Base-by-base conservation (phyloP, 2,797 vertebrate genomes). In the Epinephelus coioides region DNA sequence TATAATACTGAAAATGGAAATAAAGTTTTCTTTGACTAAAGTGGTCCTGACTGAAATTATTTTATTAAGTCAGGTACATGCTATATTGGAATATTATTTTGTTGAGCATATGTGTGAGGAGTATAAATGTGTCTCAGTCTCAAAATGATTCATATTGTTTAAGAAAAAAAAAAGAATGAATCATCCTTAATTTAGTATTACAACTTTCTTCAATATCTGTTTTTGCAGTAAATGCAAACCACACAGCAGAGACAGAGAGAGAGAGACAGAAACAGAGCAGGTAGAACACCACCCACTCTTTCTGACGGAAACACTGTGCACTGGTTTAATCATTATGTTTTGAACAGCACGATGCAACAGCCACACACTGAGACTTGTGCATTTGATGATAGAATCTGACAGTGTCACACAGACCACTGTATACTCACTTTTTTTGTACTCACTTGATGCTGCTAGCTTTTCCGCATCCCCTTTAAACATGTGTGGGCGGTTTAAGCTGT, bases 401-500 rank as follows among this genome's bases (percentile, higher is more conserved):
- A 86, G 51, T 81, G 74, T 84, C 83, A 86, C 49, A 75, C 49
- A 80, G 76, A 82, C 68, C 60, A 63, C 76, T 70, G 80, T 64
- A 30, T 64, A 81, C 77, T 64, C 27, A 21, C 63, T 38, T 4
- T 65, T 17, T 60, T 87, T 88, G 61, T 46, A 38, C 49, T 76
- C 71, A 27, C 75, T 82, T 66, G 78, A 86, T 68, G 69, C 70
- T 56, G 55, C 73, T 68, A 53, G 67, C 73, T 76, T 69, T 77
- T 60, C 61, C 49, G 47, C 84, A 80, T 74, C 76, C 60, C 60
- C 70, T 86, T 87, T 79, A 89, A 89, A 91, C 60, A 46, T 21
- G 68, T 14, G 85, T 89, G 82, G 87, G 85, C 6, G 85, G 76
- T 77, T 69, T 69, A 82, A 79, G 73, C 86, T 80, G 80, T 83